Base-by-base conservation (phyloP, 2,113 vertebrate species). In the Ivindomyrus marchei region DNA sequence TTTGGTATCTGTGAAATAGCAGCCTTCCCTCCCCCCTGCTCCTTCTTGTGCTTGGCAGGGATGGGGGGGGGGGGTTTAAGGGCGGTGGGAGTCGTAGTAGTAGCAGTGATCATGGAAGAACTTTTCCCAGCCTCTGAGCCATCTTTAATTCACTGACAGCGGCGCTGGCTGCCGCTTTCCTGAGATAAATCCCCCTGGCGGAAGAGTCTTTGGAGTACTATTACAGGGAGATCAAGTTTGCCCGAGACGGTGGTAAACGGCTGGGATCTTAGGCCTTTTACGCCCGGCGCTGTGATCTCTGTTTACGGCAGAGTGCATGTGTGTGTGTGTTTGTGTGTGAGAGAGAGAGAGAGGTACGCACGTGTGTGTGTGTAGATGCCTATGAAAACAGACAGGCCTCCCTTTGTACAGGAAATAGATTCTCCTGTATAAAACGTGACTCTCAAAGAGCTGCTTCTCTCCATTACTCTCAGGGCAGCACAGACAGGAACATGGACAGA, bases 71-170 rank as follows among this genome's bases (percentile, higher is more conserved):
- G 94, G 24, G 36, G 1, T 6, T 11, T 91, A 91, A 92, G 92
- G 93, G 92, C 94, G 94, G 97, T 96, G 94, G 95, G 93, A 92
- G 94, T 94, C 94, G 95, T 94, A 96, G 96, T 95, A 97, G 97
- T 96, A 97, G 96, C 94, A 93, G 94, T 95, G 96, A 96, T 97
- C 96, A 95, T 94, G 94, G 95, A 94, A 95, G 95, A 95, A 94
- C 95, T 96, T 96, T 95, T 96, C 95, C 95, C 95, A 95, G 95
- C 94, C 94, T 96, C 94, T 95, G 95, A 96, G 94, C 95, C 96
- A 96, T 96, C 97, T 97, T 97, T 97, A 97, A 97, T 97, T 97
- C 96, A 94, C 95, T 96, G 95, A 95, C 96, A 96, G 95, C 94
- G 95, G 94, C 95, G 3, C 19, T 85, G 96, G 96, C 96, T 96